Evolutionary conservation across 1,140 invertebrate species (phyloP), one percentile per base, ranked within the genome.

Genomic region (Agraylea sexmaculata): DNA sequence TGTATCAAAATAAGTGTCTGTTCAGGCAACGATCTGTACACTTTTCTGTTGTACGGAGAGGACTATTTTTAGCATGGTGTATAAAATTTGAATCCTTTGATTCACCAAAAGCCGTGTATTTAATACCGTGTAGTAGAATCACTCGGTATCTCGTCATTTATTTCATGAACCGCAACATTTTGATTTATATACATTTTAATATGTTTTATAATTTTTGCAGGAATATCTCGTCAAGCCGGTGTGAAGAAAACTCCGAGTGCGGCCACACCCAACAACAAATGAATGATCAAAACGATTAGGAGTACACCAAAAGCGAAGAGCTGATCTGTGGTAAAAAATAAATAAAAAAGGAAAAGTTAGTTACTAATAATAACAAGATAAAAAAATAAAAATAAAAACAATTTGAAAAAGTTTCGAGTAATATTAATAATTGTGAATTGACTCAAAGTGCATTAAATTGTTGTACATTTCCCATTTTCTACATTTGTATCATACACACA

Each of bases 241-340:
- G 36, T 42, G 7, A 42, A 42, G 17, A 42, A 42, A 28, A 31
- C 40, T 10, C 7, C 30, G 36, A 35, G 22, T 42, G 22, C 30
- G 28, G 15, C 22, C n/a, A n/a, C n/a, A n/a, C n/a, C n/a, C n/a
- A n/a, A n/a, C n/a, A n/a, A n/a, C n/a, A n/a, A n/a, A n/a, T n/a
- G n/a, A n/a, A n/a, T n/a, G n/a, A n/a, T n/a, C n/a, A n/a, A n/a
- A n/a, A n/a, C n/a, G n/a, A n/a, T n/a, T n/a, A n/a, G n/a, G n/a
- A n/a, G n/a, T n/a, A n/a, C n/a, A n/a, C n/a, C n/a, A n/a, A n/a
- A n/a, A 28, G 31, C 23, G 40, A 42, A 42, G 32, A 35, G 36
- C 34, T 42, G 29, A 42, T 6, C n/a, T n/a, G 7, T 7, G 7
- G 23, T 25, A n/a, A 7, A 25, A 7, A 25, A 7, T 25, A 7